These are phyloP conservation scores for Sturnira hondurensis DNA, from an alignment of 2,113 vertebrate species.

Conservation along the genomic window DNA sequence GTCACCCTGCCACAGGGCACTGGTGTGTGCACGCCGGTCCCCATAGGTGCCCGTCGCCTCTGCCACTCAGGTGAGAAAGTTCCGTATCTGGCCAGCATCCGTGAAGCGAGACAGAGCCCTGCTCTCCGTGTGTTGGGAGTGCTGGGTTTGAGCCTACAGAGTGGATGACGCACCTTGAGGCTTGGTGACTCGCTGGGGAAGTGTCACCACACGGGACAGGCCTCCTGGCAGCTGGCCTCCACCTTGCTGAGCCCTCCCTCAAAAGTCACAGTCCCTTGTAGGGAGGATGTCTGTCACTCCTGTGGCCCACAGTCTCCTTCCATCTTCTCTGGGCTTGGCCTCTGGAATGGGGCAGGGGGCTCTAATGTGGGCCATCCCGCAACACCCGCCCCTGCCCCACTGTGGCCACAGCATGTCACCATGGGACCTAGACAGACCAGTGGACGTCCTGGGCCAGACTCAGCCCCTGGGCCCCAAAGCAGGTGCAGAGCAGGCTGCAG, in stretches of 20 bases:
- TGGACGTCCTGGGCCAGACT: background rate
- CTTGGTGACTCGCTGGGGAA: background rate
- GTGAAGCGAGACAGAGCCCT: background rate
- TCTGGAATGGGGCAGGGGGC: background rate
- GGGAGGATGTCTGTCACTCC: fast-evolving
- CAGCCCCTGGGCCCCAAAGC: background rate
- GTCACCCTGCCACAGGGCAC: fast-evolving
- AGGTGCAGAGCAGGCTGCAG: background rate
- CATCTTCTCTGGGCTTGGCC: background rate
- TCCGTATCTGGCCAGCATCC: background rate
- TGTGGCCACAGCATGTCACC: fast-evolving
- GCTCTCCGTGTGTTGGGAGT: background rate
- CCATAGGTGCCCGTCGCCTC: fast-evolving
- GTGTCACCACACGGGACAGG: background rate
- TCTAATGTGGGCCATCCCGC: no score
- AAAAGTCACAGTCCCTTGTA: background rate
- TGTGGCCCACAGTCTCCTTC: background rate
- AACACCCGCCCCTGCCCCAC: no score
- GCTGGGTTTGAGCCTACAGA: background rate
- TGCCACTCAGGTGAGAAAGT: background rate
- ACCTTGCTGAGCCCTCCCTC: background rate
- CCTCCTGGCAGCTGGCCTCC: background rate
- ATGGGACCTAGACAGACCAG: fast-evolving
- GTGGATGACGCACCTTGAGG: background rate
- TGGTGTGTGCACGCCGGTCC: fast-evolving